phyloP scores from a whole-genome alignment of 2,797 vertebrate species.

The Pangasius macronema region DNA sequence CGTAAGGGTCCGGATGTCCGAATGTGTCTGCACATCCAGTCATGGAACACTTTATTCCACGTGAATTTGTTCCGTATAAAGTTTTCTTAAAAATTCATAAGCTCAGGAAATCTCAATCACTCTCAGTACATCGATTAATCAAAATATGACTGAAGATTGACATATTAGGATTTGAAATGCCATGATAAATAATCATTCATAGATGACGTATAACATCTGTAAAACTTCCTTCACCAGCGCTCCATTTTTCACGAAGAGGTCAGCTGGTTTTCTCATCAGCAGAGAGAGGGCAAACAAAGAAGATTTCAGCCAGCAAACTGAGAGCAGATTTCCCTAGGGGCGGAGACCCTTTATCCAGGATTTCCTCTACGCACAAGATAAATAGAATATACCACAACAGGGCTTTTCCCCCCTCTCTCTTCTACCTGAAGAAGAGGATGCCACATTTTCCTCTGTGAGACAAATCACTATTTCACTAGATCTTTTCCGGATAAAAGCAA shows the following conservation, averaged over 20 bases:
- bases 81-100: not conserved
- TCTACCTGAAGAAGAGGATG: not conserved
- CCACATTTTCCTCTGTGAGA: not conserved
- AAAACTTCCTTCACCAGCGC: slow-evolving; percentile 12
- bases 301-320: slow-evolving; percentile 59
- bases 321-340: slow-evolving; percentile 63
- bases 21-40: slow-evolving; percentile 10
- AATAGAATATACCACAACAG: slow-evolving; percentile 55
- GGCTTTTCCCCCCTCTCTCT: not conserved
- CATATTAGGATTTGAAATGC: slow-evolving; percentile 1
- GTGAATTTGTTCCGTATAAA: not conserved
- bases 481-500: not conserved
- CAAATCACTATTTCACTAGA: not conserved
- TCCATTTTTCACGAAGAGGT: slow-evolving; percentile 31
- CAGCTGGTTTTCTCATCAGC: slow-evolving; percentile 72
- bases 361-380: slow-evolving; percentile 58
- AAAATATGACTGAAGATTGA: not conserved
- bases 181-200: not conserved
- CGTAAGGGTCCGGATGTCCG: not conserved
- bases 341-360: slow-evolving; percentile 56
- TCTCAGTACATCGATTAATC: not conserved
- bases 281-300: slow-evolving; percentile 55
- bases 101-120: not conserved
- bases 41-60: slow-evolving; percentile 2
- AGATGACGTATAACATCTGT: slow-evolving; percentile 17